These are phyloP conservation scores for Rhabdophis nuchalis DNA, from an alignment of 2,797 vertebrate species.

Conservation along the genomic window DNA sequence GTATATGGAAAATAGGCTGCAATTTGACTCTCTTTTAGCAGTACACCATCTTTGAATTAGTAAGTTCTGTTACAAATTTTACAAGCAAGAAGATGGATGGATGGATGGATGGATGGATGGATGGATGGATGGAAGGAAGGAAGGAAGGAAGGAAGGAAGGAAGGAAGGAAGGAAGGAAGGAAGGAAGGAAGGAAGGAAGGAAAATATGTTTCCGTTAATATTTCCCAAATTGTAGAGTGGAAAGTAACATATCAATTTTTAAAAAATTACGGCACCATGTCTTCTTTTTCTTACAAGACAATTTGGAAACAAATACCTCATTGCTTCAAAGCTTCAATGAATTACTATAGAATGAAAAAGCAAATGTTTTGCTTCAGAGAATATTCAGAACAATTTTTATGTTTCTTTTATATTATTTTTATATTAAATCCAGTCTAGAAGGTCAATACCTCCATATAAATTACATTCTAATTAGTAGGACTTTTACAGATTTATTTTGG, in stretches of 20 bases:
- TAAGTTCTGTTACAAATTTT: constrained; percentile 34
- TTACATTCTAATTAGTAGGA: background rate
- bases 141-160: background rate
- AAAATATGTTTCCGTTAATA: background rate
- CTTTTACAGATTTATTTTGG: background rate
- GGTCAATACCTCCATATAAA: background rate
- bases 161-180: background rate
- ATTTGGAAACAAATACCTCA: background rate
- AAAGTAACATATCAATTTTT: background rate
- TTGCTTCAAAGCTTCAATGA: background rate
- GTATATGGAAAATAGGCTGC: constrained; percentile 23
- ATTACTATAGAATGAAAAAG: background rate
- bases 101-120: background rate
- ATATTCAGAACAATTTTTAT: background rate
- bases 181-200: background rate
- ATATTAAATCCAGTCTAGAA: background rate
- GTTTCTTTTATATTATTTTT: background rate
- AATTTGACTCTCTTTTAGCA: constrained; percentile 37
- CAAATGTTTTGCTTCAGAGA: background rate
- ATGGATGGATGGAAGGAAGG: background rate
- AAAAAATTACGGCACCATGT: background rate
- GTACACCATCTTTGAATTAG: constrained; percentile 27
- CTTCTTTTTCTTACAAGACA: constrained; percentile 3
- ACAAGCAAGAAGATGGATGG: background rate
- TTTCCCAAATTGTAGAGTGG: background rate